Evolutionary conservation across 2,797 vertebrate species (phyloP).

Genomic region (Chelon labrosus): DNA sequence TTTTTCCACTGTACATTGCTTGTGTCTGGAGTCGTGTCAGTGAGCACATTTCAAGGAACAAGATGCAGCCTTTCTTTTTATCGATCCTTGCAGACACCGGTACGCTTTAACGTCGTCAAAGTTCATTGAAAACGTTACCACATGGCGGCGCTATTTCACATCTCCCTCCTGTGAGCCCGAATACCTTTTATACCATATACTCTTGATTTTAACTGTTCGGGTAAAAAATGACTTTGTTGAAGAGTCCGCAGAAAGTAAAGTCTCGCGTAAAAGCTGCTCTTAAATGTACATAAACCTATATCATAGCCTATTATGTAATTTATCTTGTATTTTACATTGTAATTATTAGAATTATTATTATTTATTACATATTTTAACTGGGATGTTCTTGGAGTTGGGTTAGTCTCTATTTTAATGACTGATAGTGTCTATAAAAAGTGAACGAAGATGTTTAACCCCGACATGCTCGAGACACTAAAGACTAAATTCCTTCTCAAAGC

Average conservation of each 20-base stretch:
- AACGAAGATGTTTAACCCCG: not conserved
- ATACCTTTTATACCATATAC: not conserved
- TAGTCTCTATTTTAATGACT: not conserved
- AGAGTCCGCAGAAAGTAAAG: not conserved
- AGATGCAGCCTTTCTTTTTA: no score
- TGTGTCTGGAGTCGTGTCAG: no score
- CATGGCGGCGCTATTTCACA: slow-evolving; percentile 33
- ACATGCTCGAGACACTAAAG: no score
- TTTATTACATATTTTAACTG: not conserved
- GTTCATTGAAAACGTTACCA: not conserved
- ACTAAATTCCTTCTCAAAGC: no score
- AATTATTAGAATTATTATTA: not conserved
- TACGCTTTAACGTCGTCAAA: no score
- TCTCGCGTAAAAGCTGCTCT: not conserved
- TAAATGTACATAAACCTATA: not conserved
- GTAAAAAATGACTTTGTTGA: not conserved
- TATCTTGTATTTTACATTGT: no score
- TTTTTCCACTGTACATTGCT: not conserved
- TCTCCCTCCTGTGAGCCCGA: not conserved
- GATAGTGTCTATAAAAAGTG: not conserved
- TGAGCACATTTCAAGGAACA: no score
- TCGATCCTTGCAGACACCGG: no score
- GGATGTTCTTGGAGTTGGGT: not conserved
- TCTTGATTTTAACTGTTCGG: not conserved
- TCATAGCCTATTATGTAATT: accelerated